Evolutionary conservation across 2,113 vertebrate genomes (phyloP).

Genomic region (Oreochromis tanganicae): DNA sequence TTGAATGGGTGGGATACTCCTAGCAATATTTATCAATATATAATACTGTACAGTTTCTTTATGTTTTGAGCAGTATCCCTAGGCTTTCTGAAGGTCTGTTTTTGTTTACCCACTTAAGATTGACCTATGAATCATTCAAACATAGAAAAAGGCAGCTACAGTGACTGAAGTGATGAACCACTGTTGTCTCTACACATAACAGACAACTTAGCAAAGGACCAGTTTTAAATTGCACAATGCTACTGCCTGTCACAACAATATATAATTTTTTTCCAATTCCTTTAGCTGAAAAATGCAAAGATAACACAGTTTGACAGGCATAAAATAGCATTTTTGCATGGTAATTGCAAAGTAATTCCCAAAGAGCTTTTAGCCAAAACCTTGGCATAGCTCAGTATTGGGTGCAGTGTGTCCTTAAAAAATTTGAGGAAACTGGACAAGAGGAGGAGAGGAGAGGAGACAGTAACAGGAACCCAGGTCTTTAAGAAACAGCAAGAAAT

Average conservation of each 20-base stretch:
- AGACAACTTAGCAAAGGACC: background rate
- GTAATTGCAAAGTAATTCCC: background rate
- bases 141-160: background rate
- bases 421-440: background rate
- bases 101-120: background rate
- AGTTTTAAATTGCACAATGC: background rate
- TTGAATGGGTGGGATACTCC: background rate
- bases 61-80: background rate
- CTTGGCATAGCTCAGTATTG: background rate
- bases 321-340: background rate
- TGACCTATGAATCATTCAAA: background rate
- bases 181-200: background rate
- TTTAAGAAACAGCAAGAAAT: background rate
- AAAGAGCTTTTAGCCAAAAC: background rate
- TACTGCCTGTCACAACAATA: background rate
- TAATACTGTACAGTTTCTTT: background rate
- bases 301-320: background rate
- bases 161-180: background rate
- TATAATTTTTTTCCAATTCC: background rate
- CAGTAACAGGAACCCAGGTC: background rate
- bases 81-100: background rate
- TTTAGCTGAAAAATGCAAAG: background rate
- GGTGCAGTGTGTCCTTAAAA: background rate
- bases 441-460: background rate
- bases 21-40: background rate